Evolutionary conservation across 2,888 invertebrate species (phyloP), one percentile per base, ranked within the genome.

Genomic region (Parochlus steinenii): DNA sequence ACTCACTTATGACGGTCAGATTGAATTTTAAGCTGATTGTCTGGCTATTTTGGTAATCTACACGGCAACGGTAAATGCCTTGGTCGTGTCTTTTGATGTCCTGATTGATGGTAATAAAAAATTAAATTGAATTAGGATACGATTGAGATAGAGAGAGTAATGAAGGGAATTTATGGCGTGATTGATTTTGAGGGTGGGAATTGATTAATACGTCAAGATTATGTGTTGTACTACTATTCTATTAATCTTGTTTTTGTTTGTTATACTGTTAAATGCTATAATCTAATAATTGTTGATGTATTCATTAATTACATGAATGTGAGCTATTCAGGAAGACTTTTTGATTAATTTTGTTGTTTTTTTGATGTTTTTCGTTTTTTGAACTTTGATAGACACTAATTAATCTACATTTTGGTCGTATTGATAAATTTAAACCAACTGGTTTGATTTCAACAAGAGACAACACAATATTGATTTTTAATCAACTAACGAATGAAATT

Each of bases 1-100:
- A 53, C 62, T 63, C 48, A 69, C 69, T 64, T 44, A 67, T 61
- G 40, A 69, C 65, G 38, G 64, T 63, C 41, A 69, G 58, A 45
- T 65, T 64, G 52, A 66, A 64, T 25, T 62, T 58, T 43, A 63
- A 58, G 44, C 62, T 65, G 42, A 64, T 56, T 6, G 67, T 66
- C 41, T 66, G 65, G 8, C 64, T 62, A 42, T 62, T 62, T 30
- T 61, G 56, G 48, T 67, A 68, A 51, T 68, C 67, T 26, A 68
- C 66, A 34, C 68, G 52, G 46, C 69, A 69, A 38, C 67, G 55
- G 50, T 67, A 69, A 31, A 62, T 52, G 19, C 67, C 67, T 40
- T 67, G 65, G 44, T 69, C 69, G 45, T 58, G 58, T 41, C 64
- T 54, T 44, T 62, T 57, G 40, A 67, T 61, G 45, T 65, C 62